Conservation (phyloP, 2,888 invertebrate species). For the Cephonodes hylas region DNA sequence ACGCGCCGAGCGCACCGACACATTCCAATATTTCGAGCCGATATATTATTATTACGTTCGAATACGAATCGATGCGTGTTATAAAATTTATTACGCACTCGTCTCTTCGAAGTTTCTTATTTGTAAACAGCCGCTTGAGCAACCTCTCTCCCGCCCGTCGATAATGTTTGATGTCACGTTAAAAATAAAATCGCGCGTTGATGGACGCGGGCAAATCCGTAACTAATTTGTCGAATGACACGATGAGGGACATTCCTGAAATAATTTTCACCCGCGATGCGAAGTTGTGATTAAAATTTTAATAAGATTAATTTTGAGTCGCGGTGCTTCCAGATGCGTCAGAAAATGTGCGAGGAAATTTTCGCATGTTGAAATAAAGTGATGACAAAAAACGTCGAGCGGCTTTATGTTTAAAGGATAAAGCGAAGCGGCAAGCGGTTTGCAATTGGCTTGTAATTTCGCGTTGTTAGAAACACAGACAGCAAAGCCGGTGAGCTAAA, state of each 20-base stretch:
- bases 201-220: slow-evolving; percentile 74
- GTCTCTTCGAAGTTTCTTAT: slow-evolving; percentile 72
- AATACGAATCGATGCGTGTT: slow-evolving; percentile 75
- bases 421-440: slow-evolving; percentile 32
- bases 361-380: slow-evolving; percentile 6
- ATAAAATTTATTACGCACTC: slow-evolving; percentile 80
- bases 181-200: slow-evolving; percentile 74
- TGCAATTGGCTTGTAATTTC: slow-evolving; percentile 39
- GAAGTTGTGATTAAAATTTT: slow-evolving; percentile 67
- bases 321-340: slow-evolving; percentile 15
- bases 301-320: slow-evolving; percentile 61
- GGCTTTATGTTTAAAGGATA: slow-evolving; percentile 25
- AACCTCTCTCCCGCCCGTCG: slow-evolving; percentile 61
- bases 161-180: slow-evolving; percentile 79
- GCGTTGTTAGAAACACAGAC: slow-evolving; percentile 42
- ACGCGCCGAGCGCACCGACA: slow-evolving; percentile 73
- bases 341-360: slow-evolving; percentile 18
- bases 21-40: slow-evolving; percentile 77
- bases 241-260: slow-evolving; percentile 59
- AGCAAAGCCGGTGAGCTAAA: slow-evolving; percentile 54
- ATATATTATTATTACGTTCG: slow-evolving; percentile 80
- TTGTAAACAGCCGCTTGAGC: slow-evolving; percentile 76
- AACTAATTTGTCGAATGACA: slow-evolving; percentile 77
- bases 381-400: not conserved
- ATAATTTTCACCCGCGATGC: slow-evolving; percentile 59